Evolutionary conservation across 2,113 vertebrate genomes (phyloP), one percentile per base, ranked within the genome.

Genomic region (Panthera leo): DNA sequence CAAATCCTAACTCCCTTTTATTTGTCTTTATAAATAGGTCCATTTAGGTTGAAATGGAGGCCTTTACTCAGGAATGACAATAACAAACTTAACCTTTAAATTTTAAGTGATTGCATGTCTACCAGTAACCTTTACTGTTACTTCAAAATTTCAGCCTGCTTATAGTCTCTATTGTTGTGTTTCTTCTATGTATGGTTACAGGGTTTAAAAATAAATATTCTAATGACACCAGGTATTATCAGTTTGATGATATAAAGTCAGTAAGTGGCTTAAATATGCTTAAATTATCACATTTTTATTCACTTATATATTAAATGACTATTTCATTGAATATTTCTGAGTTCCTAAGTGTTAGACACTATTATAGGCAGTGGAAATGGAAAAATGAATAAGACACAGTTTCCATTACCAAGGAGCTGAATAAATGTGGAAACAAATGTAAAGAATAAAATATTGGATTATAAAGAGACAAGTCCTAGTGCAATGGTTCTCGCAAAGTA

Each of bases 201-300:
- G 25, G 45, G 29, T 36, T 61, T 51, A 76, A 89, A 79, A 75
- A 27, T 7, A 42, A 63, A 23, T 34, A 67, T 27, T 63, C 27
- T 23, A 68, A 5, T 42, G 16, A 2, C 18, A 42, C 51, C 19
- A 63, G n/a, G 7, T 84, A 71, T 51, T 53, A n/a, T 63, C 79
- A 93, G 1, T 67, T 85, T 75, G 11, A 51, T 67, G 10, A 29
- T 2, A 91, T 89, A 85, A 73, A 61, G 31, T 82, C 31, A 78
- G 16, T 13, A 39, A n/a, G n/a, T 42, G 34, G 1, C 16, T 94
- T n/a, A 87, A 87, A 83, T 36, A 78, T 15, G 8, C 21, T 90
- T 89, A 95, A 91, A 27, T 96, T 11, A 87, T 34, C 31, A 96
- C 13, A 71, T 48, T 78, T 95, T 87, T 21, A 79, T 55, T 78